phyloP scores from a whole-genome alignment of 1,140 invertebrate genomes.

The Tenebrio molitor region DNA sequence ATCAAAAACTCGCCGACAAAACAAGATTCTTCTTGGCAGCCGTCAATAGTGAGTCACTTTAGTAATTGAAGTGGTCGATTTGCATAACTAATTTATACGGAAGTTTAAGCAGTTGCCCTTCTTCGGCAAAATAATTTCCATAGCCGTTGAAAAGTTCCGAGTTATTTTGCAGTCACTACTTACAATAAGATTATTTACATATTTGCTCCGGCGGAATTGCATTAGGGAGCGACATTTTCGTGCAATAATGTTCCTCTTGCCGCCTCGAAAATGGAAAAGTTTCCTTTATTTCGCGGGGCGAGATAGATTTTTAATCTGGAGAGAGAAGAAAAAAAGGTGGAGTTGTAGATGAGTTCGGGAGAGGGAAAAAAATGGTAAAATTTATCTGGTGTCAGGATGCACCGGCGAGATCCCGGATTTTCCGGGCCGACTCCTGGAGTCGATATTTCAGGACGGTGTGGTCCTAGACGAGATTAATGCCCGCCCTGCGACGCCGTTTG shows the following conservation, averaged over 20 bases:
- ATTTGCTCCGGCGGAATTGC: constrained; percentile 43
- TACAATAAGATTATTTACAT: constrained; percentile 47
- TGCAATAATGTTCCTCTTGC: constrained; percentile 12
- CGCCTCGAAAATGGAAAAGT: constrained; percentile 32
- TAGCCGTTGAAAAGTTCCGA: constrained; percentile 40
- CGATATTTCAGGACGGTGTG: neutral
- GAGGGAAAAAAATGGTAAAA: neutral
- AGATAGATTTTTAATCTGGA: constrained; percentile 38
- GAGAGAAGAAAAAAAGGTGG: constrained; percentile 31
- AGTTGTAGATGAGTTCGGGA: neutral
- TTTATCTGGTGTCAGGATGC: constrained; percentile 3
- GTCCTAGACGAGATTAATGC: neutral
- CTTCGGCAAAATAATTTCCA: constrained; percentile 39
- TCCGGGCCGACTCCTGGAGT: neutral
- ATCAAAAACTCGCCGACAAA: neutral
- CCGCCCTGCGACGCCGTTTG: neutral
- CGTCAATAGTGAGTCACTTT: constrained; percentile 4
- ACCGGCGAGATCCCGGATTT: neutral
- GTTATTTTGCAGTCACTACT: constrained; percentile 43
- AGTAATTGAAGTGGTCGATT: constrained; percentile 41
- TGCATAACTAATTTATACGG: constrained; percentile 44
- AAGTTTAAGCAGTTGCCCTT: constrained; percentile 37
- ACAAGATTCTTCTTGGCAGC: neutral
- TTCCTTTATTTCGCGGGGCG: constrained; percentile 23
- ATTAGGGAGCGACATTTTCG: constrained; percentile 31